Evolutionary conservation across 2,888 invertebrate genomes (phyloP), one percentile per base, ranked within the genome.

Genomic region (Choreutis nemorana): DNA sequence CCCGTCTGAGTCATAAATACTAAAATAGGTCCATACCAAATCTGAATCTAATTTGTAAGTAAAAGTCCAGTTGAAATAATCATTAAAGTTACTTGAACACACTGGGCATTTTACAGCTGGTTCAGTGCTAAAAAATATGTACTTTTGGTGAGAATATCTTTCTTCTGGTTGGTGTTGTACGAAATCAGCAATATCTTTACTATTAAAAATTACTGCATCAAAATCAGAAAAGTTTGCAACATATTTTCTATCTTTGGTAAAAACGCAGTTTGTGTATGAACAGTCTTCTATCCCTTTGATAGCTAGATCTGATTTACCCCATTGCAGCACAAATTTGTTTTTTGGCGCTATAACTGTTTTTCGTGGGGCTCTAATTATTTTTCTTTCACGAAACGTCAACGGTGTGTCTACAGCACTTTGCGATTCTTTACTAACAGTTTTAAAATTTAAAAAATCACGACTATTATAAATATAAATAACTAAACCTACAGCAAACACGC

Each of bases 11-110:
- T 67, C 48, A 33, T 45, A 49, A 4, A 66, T 43, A 1, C 38
- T 35, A 3, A 68, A 32, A 30, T 66, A 68, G 2, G 56, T 52
- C 48, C 52, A 57, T 3, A 41, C 39, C 2, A 61, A 43, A 33
- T 71, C 64, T 1, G 68, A 68, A 34, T 61, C 49, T 5, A 68
- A 36, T 35, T 34, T 55, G 29, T 54, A 71, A 0, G 67, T 67
- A 55, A 61, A 61, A 0, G 68, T 67, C 67, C 68, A 68, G 30
- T 71, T 70, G 28, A 68, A 70, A 31, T 46, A 63, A 2, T 39
- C 37, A 22, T 73, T 45, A 2, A 55, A 55, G 8, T 25, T 32
- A 3, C 39, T 22, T 4, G 44, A 35, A 18, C 59, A 60, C 0
- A 50, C 30, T 0, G 59, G 55, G 34, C 64, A 65, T 26, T 58